Evolutionary conservation across 30 jellyfish, hydroid and myxozoan species (phyloP).

Genomic region (Calvadosia cruxmelitensis): DNA sequence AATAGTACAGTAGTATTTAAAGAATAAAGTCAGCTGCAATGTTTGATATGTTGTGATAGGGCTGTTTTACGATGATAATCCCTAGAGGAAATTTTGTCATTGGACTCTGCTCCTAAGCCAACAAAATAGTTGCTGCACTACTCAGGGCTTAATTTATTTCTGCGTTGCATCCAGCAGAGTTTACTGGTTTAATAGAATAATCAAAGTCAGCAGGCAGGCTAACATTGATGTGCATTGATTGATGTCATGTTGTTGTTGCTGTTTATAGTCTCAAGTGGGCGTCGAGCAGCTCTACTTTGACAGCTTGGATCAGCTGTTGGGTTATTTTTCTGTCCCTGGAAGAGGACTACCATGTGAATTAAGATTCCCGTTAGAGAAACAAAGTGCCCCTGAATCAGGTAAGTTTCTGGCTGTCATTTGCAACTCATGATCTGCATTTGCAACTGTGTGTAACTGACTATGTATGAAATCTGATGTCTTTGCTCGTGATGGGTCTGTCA

Average conservation of each 20-base stretch:
- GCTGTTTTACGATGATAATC: no score
- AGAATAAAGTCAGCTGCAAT: no score
- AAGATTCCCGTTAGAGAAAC: neutral
- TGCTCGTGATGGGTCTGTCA: no score
- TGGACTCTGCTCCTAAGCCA: no score
- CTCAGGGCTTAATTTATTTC: no score
- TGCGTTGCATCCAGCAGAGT: neutral
- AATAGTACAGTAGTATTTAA: no score
- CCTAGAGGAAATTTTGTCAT: no score
- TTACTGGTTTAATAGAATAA: neutral
- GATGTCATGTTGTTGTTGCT: neutral
- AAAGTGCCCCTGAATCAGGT: conserved; percentile 16
- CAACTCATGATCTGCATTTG: no score
- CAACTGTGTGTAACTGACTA: no score
- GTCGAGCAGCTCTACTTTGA: conserved; percentile 48
- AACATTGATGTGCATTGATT: neutral
- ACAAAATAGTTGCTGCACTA: no score
- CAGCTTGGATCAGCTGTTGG: conserved; percentile 42
- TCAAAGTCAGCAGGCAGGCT: neutral
- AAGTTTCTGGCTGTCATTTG: conserved; percentile 19
- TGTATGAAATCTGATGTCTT: no score
- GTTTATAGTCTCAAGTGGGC: conserved; percentile 23
- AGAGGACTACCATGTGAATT: conserved; percentile 18
- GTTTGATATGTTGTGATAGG: no score
- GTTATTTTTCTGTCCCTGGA: conserved; percentile 33